A percentile compares a stretch with the other conserved stretches of the same genome.
These are phyloP conservation scores for Microcebus murinus DNA, from an alignment of 2,113 vertebrate species.

Conservation along the genomic window DNA sequence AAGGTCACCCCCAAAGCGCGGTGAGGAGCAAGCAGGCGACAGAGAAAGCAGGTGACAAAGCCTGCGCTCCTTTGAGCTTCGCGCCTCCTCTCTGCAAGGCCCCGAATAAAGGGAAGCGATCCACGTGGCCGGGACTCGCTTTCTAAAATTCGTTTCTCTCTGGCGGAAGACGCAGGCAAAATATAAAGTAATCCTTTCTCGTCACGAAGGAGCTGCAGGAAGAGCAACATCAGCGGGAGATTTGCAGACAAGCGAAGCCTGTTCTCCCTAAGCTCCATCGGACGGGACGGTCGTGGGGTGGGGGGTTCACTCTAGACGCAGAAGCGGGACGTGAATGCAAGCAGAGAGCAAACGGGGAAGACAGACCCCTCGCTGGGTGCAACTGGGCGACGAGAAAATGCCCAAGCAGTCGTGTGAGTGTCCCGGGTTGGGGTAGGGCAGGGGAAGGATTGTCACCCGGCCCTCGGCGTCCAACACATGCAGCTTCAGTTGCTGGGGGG, in stretches of 20 bases:
- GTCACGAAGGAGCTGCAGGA: conserved; percentile 16
- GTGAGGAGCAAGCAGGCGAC: background rate
- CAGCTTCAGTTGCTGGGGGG: background rate
- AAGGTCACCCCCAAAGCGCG: conserved; percentile 57
- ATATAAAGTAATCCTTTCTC: conserved; percentile 72
- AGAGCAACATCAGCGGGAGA: conserved; percentile 55
- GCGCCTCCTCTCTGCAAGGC: background rate
- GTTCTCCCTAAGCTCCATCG: background rate
- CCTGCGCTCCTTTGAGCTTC: background rate
- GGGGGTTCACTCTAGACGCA: background rate
- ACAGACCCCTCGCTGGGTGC: background rate
- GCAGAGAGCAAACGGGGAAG: background rate
- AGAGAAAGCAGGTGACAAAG: conserved; percentile 47
- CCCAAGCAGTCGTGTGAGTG: rapidly evolving
- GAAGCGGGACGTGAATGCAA: background rate
- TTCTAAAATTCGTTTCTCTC: conserved; percentile 70
- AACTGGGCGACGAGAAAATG: background rate
- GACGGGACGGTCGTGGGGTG: background rate
- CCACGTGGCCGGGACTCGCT: background rate
- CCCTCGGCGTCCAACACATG: rapidly evolving
- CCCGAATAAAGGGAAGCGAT: background rate
- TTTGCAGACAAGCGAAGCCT: conserved; percentile 52
- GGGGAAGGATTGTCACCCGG: rapidly evolving
- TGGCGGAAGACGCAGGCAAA: conserved; percentile 48
- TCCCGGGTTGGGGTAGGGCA: too few species aligned